These are phyloP conservation scores for Heliconius ismenius DNA, from an alignment of 2,888 invertebrate species.

Conservation along the genomic window DNA sequence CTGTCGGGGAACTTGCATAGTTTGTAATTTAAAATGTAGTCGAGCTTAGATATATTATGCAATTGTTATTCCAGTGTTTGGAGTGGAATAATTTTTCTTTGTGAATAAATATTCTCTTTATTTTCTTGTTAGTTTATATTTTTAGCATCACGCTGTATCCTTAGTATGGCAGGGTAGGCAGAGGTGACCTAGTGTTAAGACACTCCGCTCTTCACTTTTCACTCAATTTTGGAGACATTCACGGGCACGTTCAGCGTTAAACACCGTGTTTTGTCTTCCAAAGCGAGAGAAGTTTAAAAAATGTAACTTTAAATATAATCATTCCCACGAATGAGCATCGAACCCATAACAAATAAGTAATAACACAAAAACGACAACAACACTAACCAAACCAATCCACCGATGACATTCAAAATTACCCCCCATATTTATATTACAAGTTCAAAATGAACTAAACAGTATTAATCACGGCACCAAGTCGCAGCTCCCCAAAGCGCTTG, in stretches of 20 bases:
- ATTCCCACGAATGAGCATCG: no score
- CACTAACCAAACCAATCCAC: conserved; percentile 46
- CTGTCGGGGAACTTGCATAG: conserved; percentile 42
- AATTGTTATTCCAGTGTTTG: conserved; percentile 1
- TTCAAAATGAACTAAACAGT: conserved; percentile 80
- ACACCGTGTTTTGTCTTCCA: no score
- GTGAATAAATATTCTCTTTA: neutral
- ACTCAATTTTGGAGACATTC: no score
- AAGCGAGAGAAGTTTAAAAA: no score
- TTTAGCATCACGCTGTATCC: no score
- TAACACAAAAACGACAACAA: neutral
- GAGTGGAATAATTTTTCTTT: neutral
- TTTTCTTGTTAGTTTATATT: neutral
- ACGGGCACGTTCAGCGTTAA: no score
- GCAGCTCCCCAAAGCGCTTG: conserved; percentile 70
- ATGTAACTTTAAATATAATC: neutral
- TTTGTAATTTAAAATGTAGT: conserved; percentile 39
- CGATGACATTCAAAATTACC: conserved; percentile 71
- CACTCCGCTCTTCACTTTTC: no score
- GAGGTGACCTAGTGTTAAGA: no score
- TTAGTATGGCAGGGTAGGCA: no score
- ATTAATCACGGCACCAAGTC: conserved; percentile 76
- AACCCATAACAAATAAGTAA: neutral
- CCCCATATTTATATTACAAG: conserved; percentile 74
- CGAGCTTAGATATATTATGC: conserved; percentile 13